Conservation (phyloP, 2,113 vertebrate species). For the Atlantisia rogersi region DNA sequence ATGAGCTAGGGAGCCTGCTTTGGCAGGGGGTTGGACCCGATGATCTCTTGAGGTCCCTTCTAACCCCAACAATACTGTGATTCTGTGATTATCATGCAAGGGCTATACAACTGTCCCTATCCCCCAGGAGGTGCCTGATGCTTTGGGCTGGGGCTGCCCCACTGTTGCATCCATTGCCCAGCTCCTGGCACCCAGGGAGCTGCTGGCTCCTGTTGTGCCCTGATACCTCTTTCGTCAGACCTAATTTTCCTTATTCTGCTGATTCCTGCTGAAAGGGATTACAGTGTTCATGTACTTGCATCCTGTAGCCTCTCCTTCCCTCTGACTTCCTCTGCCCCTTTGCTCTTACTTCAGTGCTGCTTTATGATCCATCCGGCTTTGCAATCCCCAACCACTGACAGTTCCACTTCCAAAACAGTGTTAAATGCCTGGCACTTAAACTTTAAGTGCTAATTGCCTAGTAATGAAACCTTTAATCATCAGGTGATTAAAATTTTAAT, state of each 20-base stretch:
- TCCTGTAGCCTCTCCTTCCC: not conserved
- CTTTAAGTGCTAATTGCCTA: constrained; percentile 60
- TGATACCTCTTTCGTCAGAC: not conserved
- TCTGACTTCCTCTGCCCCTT: not conserved
- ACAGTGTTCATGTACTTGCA: not conserved
- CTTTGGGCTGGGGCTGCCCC: not conserved
- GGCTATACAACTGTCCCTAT: not conserved
- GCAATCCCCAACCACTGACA: not conserved
- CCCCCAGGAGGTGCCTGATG: not conserved
- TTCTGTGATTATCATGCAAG: not conserved
- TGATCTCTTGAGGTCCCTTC: too few relatives aligned
- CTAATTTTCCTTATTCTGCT: not conserved
- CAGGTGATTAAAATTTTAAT: constrained; percentile 73
- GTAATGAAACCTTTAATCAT: constrained; percentile 71
- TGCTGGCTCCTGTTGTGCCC: rapidly evolving
- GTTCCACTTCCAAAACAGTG: not conserved
- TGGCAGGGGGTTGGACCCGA: too few relatives aligned
- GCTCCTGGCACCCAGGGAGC: not conserved
- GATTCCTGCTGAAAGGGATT: not conserved
- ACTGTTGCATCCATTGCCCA: rapidly evolving
- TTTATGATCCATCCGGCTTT: not conserved
- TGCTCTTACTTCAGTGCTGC: not conserved
- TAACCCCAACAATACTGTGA: too few relatives aligned
- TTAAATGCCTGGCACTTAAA: constrained; percentile 53
- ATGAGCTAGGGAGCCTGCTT: too few relatives aligned